phyloP scores from a whole-genome alignment of 1,140 invertebrate genomes.

The Meloidogyne hapla region DNA sequence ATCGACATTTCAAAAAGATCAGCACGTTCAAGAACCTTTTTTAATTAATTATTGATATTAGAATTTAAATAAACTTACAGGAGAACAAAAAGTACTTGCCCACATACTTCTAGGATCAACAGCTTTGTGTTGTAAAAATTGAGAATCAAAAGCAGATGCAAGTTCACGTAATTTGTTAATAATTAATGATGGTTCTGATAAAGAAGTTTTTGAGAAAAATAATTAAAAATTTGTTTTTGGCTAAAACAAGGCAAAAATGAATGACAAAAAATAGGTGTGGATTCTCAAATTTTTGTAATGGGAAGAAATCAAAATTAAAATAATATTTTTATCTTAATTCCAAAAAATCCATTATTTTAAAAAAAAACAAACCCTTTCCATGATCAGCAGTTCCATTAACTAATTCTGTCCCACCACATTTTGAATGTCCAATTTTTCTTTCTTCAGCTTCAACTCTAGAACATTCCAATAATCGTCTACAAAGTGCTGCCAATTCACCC shows the following conservation, averaged over 20 bases:
- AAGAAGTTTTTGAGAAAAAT: neutral
- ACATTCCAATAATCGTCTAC: neutral
- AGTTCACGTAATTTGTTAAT: slow-evolving; percentile 20
- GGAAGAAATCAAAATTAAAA: too few relatives aligned
- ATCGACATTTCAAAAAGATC: slow-evolving; percentile 29
- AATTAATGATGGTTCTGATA: neutral
- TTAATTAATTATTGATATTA: neutral
- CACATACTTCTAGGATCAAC: slow-evolving; percentile 16
- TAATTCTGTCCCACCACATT: too few relatives aligned
- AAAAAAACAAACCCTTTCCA: neutral
- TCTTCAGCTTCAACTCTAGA: neutral
- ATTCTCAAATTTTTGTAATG: too few relatives aligned
- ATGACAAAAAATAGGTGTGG: too few relatives aligned
- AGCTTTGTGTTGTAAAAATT: slow-evolving; percentile 6
- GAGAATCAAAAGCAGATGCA: slow-evolving; percentile 4
- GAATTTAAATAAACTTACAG: neutral
- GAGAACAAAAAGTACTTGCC: slow-evolving; percentile 25
- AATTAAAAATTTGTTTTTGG: too few relatives aligned
- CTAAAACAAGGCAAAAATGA: too few relatives aligned
- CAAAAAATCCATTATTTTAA: neutral
- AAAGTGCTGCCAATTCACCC: neutral
- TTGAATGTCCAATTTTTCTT: neutral
- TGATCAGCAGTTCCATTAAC: neutral
- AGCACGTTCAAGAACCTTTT: slow-evolving; percentile 28
- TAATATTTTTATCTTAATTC: too few relatives aligned